Evolutionary conservation across 2,113 vertebrate species (phyloP), one percentile per base, ranked within the genome.

Genomic region (Aepyceros melampus): DNA sequence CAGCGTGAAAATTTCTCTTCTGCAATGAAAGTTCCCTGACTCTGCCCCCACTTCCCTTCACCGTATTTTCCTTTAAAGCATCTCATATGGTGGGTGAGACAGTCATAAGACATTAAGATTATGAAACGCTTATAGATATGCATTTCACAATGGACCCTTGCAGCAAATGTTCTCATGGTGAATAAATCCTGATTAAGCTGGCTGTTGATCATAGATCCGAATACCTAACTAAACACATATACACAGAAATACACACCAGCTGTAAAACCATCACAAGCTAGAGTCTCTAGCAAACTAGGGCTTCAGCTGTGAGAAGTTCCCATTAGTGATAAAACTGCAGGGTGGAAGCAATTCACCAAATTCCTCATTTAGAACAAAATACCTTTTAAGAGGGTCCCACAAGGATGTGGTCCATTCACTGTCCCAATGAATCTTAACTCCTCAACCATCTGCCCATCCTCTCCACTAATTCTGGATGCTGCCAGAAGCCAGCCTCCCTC

Each of bases 1-100:
- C 82, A 96, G 88, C 56, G n/a, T 51, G 93, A 79, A 95, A 84
- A 86, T 94, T 83, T 96, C 83, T 94, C 85, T 94, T 94, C 96
- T 87, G 64, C 88, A 94, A 7, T 79, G 96, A 95, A 95, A 91
- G 29, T 62, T 95, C 94, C 67, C 84, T 40, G 43, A 53, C n/a
- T 94, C 76, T 55, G 11, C 5, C 62, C 89, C 51, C 53, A 91
- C 33, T 87, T 93, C 56, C 36, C 45, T 87, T 89, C 87, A 16
- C 58, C 21, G 17, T 19, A n/a, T 89, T 94, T 96, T 74, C 55
- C 92, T 98, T 96, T 94, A 55, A 94, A 94, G 29, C 60, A 87
- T 95, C 76, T 95, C 93, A 53, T 40, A 87, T 51, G 89, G 87
- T 96, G 79, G 96, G 88, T 83, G 60, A 97, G 29, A 51, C 36